Conservation (phyloP, 2,797 vertebrate genomes). For the Limosa lapponica region DNA sequence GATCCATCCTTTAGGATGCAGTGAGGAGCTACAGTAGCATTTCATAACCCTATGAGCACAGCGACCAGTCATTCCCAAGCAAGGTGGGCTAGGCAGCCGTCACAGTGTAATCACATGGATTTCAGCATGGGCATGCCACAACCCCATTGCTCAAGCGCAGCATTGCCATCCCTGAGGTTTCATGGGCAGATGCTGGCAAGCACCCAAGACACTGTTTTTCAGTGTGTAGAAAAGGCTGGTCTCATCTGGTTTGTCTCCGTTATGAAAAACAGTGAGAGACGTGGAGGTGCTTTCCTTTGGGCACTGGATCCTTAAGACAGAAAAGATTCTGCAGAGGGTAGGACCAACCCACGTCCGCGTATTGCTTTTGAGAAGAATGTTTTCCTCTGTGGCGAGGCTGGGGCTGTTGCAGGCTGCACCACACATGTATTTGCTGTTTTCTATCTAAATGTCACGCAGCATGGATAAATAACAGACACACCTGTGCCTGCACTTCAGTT, state of each 20-base stretch:
- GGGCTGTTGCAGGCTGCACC: neutral
- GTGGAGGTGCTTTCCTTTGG: neutral
- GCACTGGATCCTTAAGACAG: neutral
- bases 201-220: neutral
- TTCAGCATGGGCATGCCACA: neutral
- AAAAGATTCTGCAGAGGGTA: neutral
- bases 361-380: neutral
- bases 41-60: neutral
- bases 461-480: constrained; percentile 8
- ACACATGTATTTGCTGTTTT: neutral
- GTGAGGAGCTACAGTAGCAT: neutral
- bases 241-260: neutral
- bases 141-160: neutral
- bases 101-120: rapidly evolving
- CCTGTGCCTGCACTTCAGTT: constrained; percentile 1
- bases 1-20: neutral
- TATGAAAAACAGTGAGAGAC: neutral
- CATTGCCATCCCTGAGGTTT: neutral
- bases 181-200: neutral
- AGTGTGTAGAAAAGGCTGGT: neutral
- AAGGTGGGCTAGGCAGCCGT: neutral
- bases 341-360: neutral
- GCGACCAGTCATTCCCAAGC: rapidly evolving
- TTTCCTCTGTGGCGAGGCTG: neutral
- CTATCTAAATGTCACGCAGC: neutral